phyloP scores from a whole-genome alignment of 2,113 vertebrate genomes.

The Canis aureus region DNA sequence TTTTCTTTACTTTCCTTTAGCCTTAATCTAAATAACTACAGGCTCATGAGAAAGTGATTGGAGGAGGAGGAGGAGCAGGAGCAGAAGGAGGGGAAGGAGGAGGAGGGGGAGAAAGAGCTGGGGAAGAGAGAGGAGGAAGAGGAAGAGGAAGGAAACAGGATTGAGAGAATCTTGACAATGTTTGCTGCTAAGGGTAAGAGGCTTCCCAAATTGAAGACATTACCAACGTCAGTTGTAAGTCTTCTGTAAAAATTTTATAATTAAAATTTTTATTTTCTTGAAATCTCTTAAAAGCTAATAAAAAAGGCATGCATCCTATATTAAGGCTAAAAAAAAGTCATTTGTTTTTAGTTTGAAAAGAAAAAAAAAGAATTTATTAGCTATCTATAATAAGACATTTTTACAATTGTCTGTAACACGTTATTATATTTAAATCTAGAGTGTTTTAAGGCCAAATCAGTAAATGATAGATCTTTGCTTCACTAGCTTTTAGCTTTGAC shows the following conservation, averaged over 20 bases:
- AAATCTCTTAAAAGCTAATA: background rate
- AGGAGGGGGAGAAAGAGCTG: background rate
- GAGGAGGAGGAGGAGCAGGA: background rate
- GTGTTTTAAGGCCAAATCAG: conserved; percentile 42
- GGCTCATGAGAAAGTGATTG: background rate
- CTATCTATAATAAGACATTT: background rate
- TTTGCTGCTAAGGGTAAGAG: background rate
- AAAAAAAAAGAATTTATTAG: background rate
- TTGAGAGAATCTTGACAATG: background rate
- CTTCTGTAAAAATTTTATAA: background rate
- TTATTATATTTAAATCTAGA: conserved; percentile 27
- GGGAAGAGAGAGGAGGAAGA: background rate
- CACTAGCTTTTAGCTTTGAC: conserved; percentile 56
- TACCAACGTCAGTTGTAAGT: background rate
- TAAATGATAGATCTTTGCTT: conserved; percentile 54
- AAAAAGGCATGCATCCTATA: background rate
- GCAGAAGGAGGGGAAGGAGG: no score
- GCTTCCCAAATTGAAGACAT: background rate
- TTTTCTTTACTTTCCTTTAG: background rate
- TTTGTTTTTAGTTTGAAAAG: background rate
- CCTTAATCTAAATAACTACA: background rate
- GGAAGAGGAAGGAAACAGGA: background rate
- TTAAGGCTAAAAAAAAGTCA: background rate
- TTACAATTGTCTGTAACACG: background rate
- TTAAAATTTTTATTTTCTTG: background rate